A percentile compares a stretch with the other conserved stretches of the same genome.
Evolutionary conservation across 37 sponge, comb jelly and placozoan species (phyloP).

Genomic region (Lycopodina hypogea): DNA sequence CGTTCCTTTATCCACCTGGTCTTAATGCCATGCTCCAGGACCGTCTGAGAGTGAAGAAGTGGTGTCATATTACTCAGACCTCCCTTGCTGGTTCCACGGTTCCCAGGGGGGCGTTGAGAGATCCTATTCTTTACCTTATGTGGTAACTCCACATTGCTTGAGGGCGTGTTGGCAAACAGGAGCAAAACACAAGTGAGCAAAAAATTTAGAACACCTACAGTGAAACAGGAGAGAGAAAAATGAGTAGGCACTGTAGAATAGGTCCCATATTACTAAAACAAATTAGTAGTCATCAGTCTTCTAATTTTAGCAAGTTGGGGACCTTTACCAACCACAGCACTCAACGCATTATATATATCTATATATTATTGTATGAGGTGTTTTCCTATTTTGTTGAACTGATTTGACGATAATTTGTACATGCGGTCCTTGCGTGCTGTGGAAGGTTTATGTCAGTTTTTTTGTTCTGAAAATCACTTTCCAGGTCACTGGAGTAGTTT

Average conservation of each 20-base stretch:
- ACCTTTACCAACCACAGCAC: no score
- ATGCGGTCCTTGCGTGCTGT: no score
- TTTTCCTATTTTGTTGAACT: no score
- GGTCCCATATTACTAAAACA: not conserved
- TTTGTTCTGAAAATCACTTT: no score
- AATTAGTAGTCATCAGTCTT: no score
- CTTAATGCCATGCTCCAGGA: constrained; percentile 54
- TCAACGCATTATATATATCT: no score
- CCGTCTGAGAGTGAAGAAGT: constrained; percentile 43
- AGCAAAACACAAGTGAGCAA: not conserved
- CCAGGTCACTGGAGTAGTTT: no score
- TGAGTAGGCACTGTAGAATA: not conserved
- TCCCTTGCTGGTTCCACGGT: not conserved
- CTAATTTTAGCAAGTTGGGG: no score
- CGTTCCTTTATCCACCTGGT: constrained; percentile 70
- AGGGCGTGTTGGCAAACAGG: constrained; percentile 4
- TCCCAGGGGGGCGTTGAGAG: not conserved
- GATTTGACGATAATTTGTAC: no score
- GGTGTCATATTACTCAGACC: constrained; percentile 21
- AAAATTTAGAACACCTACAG: constrained; percentile 9
- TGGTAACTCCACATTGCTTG: not conserved
- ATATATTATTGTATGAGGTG: no score
- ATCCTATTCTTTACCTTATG: no score
- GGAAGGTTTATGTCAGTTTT: no score
- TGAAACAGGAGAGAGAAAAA: not conserved